Evolutionary conservation across 2,113 vertebrate species (phyloP).

Genomic region (Gallinago undulata): DNA sequence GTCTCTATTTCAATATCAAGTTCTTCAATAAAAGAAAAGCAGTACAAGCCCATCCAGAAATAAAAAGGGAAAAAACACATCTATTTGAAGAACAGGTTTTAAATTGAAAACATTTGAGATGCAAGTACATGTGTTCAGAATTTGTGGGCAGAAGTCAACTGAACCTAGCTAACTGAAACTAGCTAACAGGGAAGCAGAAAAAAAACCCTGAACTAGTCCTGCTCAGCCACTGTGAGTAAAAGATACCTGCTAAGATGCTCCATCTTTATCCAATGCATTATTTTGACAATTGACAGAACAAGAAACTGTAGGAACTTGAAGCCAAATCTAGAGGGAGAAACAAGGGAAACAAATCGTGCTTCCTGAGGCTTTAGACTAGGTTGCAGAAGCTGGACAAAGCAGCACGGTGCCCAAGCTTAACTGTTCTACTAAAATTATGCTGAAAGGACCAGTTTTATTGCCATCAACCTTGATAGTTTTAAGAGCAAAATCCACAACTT

Average conservation of each 20-base stretch:
- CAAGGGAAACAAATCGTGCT: background rate
- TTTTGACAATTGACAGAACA: background rate
- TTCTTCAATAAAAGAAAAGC: background rate
- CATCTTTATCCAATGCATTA: background rate
- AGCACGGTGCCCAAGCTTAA: background rate
- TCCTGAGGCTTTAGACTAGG: background rate
- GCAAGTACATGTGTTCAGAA: background rate
- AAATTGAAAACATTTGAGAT: constrained; percentile 31
- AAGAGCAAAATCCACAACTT: background rate
- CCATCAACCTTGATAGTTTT: background rate
- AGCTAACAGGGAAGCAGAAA: background rate
- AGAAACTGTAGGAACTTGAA: background rate
- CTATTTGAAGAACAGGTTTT: constrained; percentile 9
- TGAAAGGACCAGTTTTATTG: background rate
- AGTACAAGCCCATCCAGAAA: background rate
- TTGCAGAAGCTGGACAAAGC: background rate
- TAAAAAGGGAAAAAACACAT: background rate
- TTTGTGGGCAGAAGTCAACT: background rate
- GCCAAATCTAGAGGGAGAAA: background rate
- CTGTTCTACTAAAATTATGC: background rate
- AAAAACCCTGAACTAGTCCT: background rate
- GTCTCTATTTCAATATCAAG: constrained; percentile 12
- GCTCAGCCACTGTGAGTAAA: background rate
- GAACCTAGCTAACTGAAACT: background rate
- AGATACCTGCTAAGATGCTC: background rate